Conservation (phyloP, 30 jellyfish, hydroid and myxozoan species). For the Rhopilema esculentum region DNA sequence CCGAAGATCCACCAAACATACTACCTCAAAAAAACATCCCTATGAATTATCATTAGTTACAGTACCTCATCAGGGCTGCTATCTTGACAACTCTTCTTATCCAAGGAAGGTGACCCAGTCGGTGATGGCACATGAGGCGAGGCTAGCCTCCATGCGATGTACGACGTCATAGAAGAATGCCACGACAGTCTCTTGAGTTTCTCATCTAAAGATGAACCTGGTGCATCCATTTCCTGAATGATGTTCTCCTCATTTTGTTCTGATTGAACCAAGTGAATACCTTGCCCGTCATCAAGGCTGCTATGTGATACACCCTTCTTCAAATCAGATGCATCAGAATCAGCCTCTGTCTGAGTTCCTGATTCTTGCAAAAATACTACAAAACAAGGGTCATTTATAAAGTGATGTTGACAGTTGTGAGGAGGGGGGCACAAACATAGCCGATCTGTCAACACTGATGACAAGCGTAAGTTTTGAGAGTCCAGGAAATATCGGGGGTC, state of each 20-base stretch:
- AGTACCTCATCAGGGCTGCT: constrained; percentile 40
- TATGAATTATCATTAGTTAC: background rate
- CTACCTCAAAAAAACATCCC: background rate
- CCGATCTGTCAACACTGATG: no score
- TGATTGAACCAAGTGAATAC: background rate
- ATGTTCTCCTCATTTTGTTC: background rate
- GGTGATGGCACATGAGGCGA: constrained; percentile 82
- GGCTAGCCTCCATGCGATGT: constrained; percentile 87
- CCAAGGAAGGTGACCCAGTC: constrained; percentile 23
- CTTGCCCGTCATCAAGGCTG: background rate
- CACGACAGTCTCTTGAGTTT: constrained; percentile 71
- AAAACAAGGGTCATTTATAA: background rate
- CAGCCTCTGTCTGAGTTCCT: constrained; percentile 32
- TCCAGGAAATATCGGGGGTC: no score
- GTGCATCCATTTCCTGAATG: constrained; percentile 36
- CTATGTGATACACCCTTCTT: background rate
- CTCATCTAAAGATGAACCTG: constrained; percentile 55
- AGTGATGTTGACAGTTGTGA: background rate
- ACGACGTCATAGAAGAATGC: constrained; percentile 86
- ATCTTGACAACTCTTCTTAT: constrained; percentile 19
- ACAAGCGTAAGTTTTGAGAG: no score
- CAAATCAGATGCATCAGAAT: background rate
- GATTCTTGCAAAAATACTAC: constrained; percentile 34
- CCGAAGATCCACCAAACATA: no score
- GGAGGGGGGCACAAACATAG: no score